Evolutionary conservation across 2,113 vertebrate species (phyloP), one percentile per base, ranked within the genome.

Genomic region (Clarias macrocephalus): DNA sequence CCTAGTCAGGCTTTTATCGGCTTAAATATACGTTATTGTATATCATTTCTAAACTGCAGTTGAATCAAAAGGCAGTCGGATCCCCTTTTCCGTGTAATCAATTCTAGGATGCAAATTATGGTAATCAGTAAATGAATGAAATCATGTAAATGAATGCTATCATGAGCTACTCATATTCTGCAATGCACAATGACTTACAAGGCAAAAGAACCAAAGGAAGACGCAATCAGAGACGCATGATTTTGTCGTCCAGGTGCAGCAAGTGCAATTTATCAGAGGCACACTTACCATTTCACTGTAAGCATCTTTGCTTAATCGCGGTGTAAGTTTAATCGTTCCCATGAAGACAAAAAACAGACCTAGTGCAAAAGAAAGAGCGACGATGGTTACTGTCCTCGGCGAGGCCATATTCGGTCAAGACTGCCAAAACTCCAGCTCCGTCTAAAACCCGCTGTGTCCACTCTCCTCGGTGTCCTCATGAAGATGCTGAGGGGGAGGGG

Each of bases 261-360:
- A 60, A 23, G 23, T n/a, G 1, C 1, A 10, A 18, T 65, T 59
- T 9, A 48, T 77, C 48, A 60, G 1, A 72, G 23, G 28, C 15
- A 37, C 77, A 94, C 97, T 98, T 94, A 99, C 98, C 98, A 99
- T 99, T 93, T 99, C 98, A 72, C 94, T 96, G 95, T 99, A 97
- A 4, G 98, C 97, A 89, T 98, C 97, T 93, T 97, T 99, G 95
- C 97, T 99, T 89, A 99, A 96, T 80, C 97, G 95, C 3, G 98
- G 98, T 0, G 98, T 98, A 91, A 99, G 94, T 87, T 99, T 99
- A 92, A 99, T 98, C 86, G 98, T 98, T 21, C 97, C 98, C 98
- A 99, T 99, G 33, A 99, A 99, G 76, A 99, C 97, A 75, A 99
- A 99, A 91, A 99, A 99, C 54, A 99, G 95, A 70, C 98, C 98